Evolutionary conservation across 2,888 invertebrate species (phyloP).

Genomic region (Caenorhabditis uteleia): DNA sequence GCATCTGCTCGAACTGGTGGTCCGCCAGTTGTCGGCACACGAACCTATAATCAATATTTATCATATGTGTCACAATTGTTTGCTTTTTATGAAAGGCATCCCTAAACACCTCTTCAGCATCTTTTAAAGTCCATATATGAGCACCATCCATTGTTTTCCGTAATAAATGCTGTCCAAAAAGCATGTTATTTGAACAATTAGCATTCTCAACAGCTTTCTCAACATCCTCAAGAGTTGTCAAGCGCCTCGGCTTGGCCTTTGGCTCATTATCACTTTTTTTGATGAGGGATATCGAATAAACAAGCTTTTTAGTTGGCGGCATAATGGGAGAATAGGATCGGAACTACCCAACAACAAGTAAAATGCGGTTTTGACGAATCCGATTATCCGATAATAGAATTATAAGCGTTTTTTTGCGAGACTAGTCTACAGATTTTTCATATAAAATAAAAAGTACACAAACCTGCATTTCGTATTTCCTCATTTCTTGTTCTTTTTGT

Average conservation of each 20-base stretch:
- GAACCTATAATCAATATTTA: conserved; percentile 36
- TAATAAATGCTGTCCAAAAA: not conserved
- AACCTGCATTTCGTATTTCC: conserved; percentile 38
- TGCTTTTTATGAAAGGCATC: not conserved
- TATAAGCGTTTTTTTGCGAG: not conserved
- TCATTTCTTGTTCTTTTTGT: conserved; percentile 15
- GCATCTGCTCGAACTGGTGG: conserved; percentile 43
- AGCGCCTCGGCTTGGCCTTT: not conserved
- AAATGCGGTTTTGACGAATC: not conserved
- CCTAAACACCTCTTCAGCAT: not conserved
- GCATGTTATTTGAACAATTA: not conserved
- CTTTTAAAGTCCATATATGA: conserved; percentile 1
- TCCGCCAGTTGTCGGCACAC: conserved; percentile 39
- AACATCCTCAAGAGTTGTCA: conserved; percentile 9
- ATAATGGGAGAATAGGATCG: not conserved
- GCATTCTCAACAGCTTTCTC: not conserved
- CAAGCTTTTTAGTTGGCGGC: conserved; percentile 25
- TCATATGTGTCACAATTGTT: not conserved
- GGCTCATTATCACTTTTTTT: not conserved
- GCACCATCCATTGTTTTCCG: not conserved
- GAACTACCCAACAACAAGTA: not conserved
- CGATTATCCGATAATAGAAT: conserved; percentile 1
- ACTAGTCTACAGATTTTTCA: not conserved
- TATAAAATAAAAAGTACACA: conserved; percentile 1
- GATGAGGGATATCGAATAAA: conserved; percentile 32